Conservation (phyloP, 2,888 invertebrate species). For the Stenolophus ochropezus region DNA sequence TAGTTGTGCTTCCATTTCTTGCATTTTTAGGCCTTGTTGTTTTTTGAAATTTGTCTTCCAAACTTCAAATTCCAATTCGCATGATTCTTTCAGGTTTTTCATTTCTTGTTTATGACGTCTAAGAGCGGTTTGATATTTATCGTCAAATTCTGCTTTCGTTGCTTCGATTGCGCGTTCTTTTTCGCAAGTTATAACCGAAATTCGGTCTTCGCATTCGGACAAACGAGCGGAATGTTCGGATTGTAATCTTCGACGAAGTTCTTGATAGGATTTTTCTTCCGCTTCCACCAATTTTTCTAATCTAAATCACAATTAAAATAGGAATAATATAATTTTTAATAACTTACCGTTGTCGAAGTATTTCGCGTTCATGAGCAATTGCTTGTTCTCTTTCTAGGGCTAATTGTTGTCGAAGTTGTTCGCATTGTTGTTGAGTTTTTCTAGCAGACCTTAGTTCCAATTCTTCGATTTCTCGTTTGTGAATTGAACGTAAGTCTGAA, state of each 20-base stretch:
- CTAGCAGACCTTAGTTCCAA: slow-evolving; percentile 77
- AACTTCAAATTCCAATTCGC: slow-evolving; percentile 79
- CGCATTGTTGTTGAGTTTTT: slow-evolving; percentile 78
- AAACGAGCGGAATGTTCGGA: slow-evolving; percentile 73
- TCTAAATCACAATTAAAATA: slow-evolving; percentile 65
- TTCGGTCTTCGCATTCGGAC: slow-evolving; percentile 73
- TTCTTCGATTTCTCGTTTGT: slow-evolving; percentile 81
- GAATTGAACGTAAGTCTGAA: slow-evolving; percentile 80
- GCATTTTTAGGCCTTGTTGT: slow-evolving; percentile 77
- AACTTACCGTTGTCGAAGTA: slow-evolving; percentile 75
- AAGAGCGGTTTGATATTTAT: slow-evolving; percentile 72
- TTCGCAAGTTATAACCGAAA: slow-evolving; percentile 72
- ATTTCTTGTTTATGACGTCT: slow-evolving; percentile 64
- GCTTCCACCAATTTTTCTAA: slow-evolving; percentile 76
- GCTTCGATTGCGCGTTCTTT: slow-evolving; percentile 74
- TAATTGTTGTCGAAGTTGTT: slow-evolving; percentile 77
- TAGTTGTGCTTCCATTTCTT: slow-evolving; percentile 81
- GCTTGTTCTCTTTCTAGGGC: slow-evolving; percentile 79
- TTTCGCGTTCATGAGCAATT: slow-evolving; percentile 78
- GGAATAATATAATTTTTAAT: slow-evolving; percentile 50
- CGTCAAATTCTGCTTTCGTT: slow-evolving; percentile 74
- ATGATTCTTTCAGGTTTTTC: slow-evolving; percentile 77
- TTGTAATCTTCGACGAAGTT: slow-evolving; percentile 74
- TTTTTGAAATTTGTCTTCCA: slow-evolving; percentile 79
- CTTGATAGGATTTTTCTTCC: slow-evolving; percentile 76